phyloP scores from a whole-genome alignment of 1,140 invertebrate genomes.

The Pseudachorutes palmiensis region DNA sequence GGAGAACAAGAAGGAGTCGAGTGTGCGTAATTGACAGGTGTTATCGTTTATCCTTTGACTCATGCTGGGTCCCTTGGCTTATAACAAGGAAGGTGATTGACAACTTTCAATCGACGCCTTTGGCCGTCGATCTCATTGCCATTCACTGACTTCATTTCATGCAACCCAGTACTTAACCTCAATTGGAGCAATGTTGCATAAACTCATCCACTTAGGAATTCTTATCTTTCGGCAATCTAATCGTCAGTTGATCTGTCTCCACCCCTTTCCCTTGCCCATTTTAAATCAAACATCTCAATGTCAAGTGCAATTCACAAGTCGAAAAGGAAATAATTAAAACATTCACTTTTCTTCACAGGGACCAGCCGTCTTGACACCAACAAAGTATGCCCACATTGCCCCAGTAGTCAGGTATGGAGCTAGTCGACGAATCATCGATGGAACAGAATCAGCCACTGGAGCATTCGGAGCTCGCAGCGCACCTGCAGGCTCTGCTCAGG shows the following conservation, averaged over 20 bases:
- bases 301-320: neutral
- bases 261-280: too few relatives aligned
- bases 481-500: neutral
- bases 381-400: constrained; percentile 31
- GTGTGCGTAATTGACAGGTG: neutral
- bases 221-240: too few relatives aligned
- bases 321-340: neutral
- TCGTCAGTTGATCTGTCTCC: too few relatives aligned
- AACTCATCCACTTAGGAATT: neutral
- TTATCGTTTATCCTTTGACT: too few relatives aligned
- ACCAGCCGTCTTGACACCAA: constrained; percentile 44
- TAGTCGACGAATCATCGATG: constrained; percentile 33
- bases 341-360: constrained; percentile 39
- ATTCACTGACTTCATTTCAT: neutral
- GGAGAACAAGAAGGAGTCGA: neutral
- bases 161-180: constrained; percentile 2
- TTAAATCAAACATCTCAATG: neutral
- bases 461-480: constrained; percentile 29
- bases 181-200: neutral
- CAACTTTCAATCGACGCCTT: constrained; percentile 8
- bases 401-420: constrained; percentile 37
- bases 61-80: too few relatives aligned
- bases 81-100: neutral
- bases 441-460: constrained; percentile 32
- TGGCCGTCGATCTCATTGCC: neutral